Evolutionary conservation across 2,888 invertebrate genomes (phyloP).

Genomic region (Allacma fusca): DNA sequence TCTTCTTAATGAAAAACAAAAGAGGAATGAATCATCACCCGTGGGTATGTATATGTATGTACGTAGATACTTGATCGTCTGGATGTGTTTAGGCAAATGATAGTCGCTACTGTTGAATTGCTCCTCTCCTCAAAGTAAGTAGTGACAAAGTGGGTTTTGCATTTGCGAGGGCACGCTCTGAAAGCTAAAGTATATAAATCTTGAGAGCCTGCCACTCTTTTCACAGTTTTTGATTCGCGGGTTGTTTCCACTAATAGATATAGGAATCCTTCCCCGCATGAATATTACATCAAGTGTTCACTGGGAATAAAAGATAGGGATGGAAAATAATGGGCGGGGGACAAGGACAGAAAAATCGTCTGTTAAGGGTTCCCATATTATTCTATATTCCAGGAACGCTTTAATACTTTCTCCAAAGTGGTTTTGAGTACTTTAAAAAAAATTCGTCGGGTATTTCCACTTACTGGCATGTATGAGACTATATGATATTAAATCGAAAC

Average conservation of each 20-base stretch:
- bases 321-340: not conserved
- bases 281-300: slow-evolving; percentile 1
- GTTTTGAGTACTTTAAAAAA: no score
- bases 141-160: not conserved
- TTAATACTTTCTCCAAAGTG: no score
- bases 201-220: not conserved
- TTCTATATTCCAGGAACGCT: not conserved
- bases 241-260: not conserved
- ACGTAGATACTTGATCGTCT: no score
- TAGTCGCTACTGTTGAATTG: not conserved
- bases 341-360: not conserved
- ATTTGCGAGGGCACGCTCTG: not conserved
- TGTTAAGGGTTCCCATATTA: not conserved
- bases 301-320: not conserved
- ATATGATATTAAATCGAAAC: no score
- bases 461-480: no score
- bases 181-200: not conserved
- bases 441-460: no score
- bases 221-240: not conserved
- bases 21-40: no score
- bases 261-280: not conserved
- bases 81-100: no score
- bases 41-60: no score
- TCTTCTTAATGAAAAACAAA: no score
- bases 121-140: not conserved